Base-by-base conservation (phyloP, 2,888 invertebrate species). In the Nectonema munidae region DNA sequence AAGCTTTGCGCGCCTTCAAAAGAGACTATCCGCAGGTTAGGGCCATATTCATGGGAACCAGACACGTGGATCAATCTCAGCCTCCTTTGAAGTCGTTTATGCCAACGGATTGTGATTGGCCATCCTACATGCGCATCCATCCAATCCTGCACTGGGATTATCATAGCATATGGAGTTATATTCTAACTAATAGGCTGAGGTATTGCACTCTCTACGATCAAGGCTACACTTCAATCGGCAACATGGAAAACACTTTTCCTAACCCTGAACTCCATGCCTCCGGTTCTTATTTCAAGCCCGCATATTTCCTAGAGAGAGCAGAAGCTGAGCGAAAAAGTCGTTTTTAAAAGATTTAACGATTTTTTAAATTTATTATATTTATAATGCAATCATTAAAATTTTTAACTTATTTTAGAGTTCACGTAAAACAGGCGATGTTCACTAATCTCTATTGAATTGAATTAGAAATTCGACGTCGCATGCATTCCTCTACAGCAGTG, bases 81-180 rank as follows among this genome's bases (percentile, higher is more conserved):
- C 17, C 3, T 14, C 9, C 6, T 3, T 5, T 17, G 3, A 14
- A 9, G 3, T 17, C 3, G 3, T 17, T 39, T 16, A n/a, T 3
- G 16, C 39, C 17, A 3, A 39, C 36, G 3, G 38, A 39, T 40
- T 9, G 63, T 0, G 69, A 63, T 44, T 95, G 89, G 89, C 86
- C 89, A 1, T 64, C 67, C 47, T 59, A 81, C 44, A 67, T 81
- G 62, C 61, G 89, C 34, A 68, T 83, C 3, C 74, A 67, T 49
- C 86, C 86, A 0, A 56, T 89, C 13, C 58, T 89, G n/a, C 67
- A 76, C 47, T 89, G 86, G 86, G 64, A 64, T 6, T 86, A 79
- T 52, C 64, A 65, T 18, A 70, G 83, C 49, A 67, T 95, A 42
- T 95, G 95, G 95, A 63, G 65, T 40, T 81, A 79, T 50, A 62